Percentiles rank a stretch among this genome's conserved stretches.
These are phyloP conservation scores for Neodiprion virginianus DNA, from an alignment of 1,140 invertebrate genomes.

Conservation along the genomic window DNA sequence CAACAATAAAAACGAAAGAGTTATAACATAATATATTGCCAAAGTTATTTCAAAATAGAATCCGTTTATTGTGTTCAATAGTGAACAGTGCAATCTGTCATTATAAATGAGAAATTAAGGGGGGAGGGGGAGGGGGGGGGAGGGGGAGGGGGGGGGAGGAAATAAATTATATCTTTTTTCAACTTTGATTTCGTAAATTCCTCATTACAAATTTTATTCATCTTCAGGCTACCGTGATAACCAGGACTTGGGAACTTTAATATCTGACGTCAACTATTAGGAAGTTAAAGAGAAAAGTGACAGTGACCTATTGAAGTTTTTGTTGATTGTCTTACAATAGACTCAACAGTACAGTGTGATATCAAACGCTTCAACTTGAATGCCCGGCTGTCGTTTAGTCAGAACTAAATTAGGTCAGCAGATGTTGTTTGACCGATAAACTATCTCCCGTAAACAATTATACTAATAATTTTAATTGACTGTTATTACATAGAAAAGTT, in stretches of 20 bases:
- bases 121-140: no score
- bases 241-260: background rate
- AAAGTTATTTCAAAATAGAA: no score
- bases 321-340: background rate
- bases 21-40: no score
- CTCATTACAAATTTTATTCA: background rate
- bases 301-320: slow-evolving; percentile 5
- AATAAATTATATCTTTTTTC: no score
- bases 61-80: no score
- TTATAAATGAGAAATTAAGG: no score
- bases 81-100: no score
- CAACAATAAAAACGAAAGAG: no score
- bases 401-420: background rate
- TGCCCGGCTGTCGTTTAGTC: background rate
- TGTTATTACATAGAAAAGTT: background rate
- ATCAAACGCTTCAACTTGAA: background rate
- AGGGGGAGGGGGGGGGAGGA: no score
- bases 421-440: background rate
- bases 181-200: no score
- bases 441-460: background rate
- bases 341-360: background rate
- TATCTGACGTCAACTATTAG: background rate
- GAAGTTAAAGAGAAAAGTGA: slow-evolving; percentile 2
- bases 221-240: background rate
- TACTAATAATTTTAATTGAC: background rate